These are phyloP conservation scores for Ispidina picta DNA, from an alignment of 2,797 vertebrate species.

Conservation along the genomic window DNA sequence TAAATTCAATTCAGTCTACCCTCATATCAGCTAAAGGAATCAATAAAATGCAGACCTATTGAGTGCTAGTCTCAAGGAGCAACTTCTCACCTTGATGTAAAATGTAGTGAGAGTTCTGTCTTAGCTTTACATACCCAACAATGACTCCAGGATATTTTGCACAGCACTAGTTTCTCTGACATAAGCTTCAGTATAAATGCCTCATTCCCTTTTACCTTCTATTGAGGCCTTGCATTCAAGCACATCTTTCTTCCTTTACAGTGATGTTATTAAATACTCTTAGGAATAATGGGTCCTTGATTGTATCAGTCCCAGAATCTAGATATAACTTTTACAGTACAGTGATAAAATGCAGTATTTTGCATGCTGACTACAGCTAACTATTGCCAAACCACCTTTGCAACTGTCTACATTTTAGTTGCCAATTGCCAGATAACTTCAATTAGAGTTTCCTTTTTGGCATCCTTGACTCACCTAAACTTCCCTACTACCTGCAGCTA, in stretches of 20 bases:
- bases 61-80: not conserved
- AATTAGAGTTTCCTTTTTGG: not conserved
- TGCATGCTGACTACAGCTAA: not conserved
- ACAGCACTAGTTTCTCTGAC: not conserved
- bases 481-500: not conserved
- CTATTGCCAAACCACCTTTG: not conserved
- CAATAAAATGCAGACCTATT: not conserved
- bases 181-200: not conserved
- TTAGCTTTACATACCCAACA: not conserved
- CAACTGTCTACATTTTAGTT: not conserved
- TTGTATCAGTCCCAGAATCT: not conserved
- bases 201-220: not conserved
- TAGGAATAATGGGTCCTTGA: not conserved
- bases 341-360: not conserved
- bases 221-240: not conserved
- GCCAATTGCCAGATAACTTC: not conserved
- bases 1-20: not conserved
- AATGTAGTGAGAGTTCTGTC: not conserved
- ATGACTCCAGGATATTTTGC: not conserved
- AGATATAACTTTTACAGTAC: not conserved
- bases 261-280: not conserved
- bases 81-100: not conserved
- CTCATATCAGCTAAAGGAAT: not conserved
- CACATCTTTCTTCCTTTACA: not conserved
- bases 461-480: not conserved